phyloP scores from a whole-genome alignment of 1,140 invertebrate genomes.

The Manduca sexta region DNA sequence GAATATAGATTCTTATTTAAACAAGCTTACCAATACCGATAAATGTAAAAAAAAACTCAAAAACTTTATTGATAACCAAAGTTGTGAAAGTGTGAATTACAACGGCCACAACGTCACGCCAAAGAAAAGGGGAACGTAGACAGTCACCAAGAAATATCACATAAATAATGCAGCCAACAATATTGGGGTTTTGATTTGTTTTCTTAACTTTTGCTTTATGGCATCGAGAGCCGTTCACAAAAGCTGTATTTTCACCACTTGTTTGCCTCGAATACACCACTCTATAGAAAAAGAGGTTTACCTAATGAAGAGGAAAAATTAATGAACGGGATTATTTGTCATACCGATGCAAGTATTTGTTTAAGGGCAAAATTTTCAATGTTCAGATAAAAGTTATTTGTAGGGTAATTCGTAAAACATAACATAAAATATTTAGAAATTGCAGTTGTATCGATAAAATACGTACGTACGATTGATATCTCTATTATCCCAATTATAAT shows the following conservation, averaged over 20 bases:
- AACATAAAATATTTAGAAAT: no score
- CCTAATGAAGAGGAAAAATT: constrained; percentile 26
- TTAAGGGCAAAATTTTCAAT: no score
- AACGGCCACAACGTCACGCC: constrained; percentile 41
- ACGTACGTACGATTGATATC: no score
- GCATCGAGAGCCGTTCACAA: constrained; percentile 41
- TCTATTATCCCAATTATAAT: no score
- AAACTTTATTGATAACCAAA: constrained; percentile 30
- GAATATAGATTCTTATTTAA: no score
- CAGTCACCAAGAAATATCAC: constrained; percentile 61
- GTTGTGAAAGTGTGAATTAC: constrained; percentile 42
- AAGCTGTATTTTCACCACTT: constrained; percentile 19
- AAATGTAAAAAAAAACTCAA: neutral
- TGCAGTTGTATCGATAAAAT: no score
- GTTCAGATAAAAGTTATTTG: no score
- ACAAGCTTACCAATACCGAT: no score
- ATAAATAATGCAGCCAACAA: constrained; percentile 69
- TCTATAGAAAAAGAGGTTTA: neutral
- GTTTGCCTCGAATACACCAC: neutral
- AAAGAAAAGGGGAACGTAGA: constrained; percentile 55
- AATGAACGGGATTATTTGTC: constrained; percentile 4
- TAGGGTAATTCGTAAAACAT: no score
- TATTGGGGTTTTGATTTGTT: constrained; percentile 72
- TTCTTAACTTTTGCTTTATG: constrained; percentile 66
- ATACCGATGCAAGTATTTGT: no score